Conservation (phyloP, 2,113 vertebrate genomes). For the Irena cyanogastra region DNA sequence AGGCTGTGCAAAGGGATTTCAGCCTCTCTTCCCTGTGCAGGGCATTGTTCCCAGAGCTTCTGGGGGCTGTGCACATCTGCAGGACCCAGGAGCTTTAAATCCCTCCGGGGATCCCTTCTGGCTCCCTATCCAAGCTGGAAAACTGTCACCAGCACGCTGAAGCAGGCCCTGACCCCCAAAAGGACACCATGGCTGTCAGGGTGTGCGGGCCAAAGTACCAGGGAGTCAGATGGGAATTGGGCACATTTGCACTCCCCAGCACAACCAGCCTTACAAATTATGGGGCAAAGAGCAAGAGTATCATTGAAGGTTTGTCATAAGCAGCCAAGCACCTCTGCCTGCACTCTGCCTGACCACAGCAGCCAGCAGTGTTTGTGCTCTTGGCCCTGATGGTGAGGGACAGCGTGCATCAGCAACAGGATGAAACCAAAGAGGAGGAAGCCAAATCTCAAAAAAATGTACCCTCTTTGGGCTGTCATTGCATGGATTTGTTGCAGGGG, state of each 20-base stretch:
- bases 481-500: neutral
- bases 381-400: accelerated
- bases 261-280: neutral
- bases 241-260: neutral
- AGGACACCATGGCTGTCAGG: accelerated
- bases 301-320: neutral
- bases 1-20: neutral
- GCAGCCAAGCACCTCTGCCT: neutral
- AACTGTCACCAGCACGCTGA: neutral
- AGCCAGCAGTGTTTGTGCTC: neutral
- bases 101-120: neutral
- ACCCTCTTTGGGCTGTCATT: neutral
- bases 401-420: neutral
- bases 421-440: neutral
- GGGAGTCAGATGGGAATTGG: neutral
- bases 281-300: neutral
- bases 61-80: neutral
- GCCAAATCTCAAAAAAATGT: neutral
- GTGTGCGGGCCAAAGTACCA: neutral
- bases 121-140: neutral
- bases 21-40: accelerated
- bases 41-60: neutral
- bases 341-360: neutral
- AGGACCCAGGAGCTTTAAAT: neutral
- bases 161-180: neutral